phyloP scores from a whole-genome alignment of 1,140 invertebrate species.

The Drosophila kepulauana region DNA sequence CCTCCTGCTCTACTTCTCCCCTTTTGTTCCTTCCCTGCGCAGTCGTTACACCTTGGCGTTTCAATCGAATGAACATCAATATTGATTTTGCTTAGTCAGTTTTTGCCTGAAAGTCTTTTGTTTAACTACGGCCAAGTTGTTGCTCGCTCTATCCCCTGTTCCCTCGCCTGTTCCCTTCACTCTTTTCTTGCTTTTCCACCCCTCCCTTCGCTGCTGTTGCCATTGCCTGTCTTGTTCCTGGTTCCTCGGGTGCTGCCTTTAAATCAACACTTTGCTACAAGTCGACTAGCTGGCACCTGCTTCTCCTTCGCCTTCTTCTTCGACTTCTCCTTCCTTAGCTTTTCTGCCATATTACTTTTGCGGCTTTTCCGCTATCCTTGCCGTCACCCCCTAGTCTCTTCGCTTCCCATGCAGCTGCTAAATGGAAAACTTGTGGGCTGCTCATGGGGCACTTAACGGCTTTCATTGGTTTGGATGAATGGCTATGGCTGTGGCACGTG shows the following conservation, averaged over 20 bases:
- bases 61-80: slow-evolving; percentile 63
- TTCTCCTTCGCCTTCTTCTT: neutral
- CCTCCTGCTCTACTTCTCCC: neutral
- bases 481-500: slow-evolving; percentile 14
- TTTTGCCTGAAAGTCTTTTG: slow-evolving; percentile 47
- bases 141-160: neutral
- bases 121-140: slow-evolving; percentile 61
- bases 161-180: too few relatives aligned
- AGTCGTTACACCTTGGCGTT: slow-evolving; percentile 41
- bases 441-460: slow-evolving; percentile 64
- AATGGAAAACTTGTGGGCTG: slow-evolving; percentile 53
- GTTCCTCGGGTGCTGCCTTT: slow-evolving; percentile 26
- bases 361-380: slow-evolving; percentile 51
- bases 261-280: slow-evolving; percentile 56
- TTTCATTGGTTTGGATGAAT: slow-evolving; percentile 60
- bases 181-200: too few relatives aligned
- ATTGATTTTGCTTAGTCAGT: slow-evolving; percentile 64
- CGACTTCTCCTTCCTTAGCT: neutral
- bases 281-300: neutral
- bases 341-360: slow-evolving; percentile 59
- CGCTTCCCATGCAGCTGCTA: slow-evolving; percentile 11
- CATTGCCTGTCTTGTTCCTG: neutral
- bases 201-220: neutral
- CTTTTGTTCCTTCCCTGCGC: neutral
- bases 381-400: neutral